Conservation (phyloP, 1,140 invertebrate species). For the Pseudomyrmex dendroicus region DNA sequence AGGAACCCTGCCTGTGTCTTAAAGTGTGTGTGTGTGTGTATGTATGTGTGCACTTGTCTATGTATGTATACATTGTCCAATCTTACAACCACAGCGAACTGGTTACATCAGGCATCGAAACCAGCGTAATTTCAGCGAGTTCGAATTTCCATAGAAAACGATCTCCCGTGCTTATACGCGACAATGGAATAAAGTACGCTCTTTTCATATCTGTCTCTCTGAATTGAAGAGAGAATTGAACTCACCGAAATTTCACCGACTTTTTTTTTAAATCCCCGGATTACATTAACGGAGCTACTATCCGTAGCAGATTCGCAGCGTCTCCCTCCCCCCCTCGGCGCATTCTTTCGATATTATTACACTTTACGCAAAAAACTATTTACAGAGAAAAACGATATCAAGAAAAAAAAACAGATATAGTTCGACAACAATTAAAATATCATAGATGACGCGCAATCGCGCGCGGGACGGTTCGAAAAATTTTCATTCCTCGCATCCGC, state of each 20-base stretch:
- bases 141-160: conserved; percentile 40
- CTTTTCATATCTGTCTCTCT: not conserved
- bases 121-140: conserved; percentile 27
- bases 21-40: conserved; percentile 20
- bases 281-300: conserved; percentile 38
- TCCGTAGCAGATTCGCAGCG: conserved; percentile 1
- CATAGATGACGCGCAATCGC: conserved; percentile 24
- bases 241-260: conserved; percentile 19
- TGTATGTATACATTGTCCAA: conserved; percentile 6
- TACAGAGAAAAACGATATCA: conserved; percentile 29
- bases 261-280: conserved; percentile 39
- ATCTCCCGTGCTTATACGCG: conserved; percentile 15
- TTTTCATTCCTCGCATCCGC: conserved; percentile 19
- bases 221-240: conserved; percentile 13
- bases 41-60: not conserved
- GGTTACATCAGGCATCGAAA: conserved; percentile 50
- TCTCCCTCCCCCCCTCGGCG: conserved; percentile 23
- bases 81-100: conserved; percentile 56
- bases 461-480: conserved; percentile 34
- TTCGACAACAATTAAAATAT: conserved; percentile 44
- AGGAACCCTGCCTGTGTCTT: conserved; percentile 75
- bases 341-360: conserved; percentile 1
- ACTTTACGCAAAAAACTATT: conserved; percentile 37
- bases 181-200: not conserved
- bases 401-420: not conserved